phyloP scores from a whole-genome alignment of 1,140 invertebrate species.

The Dufourea novaeangliae region DNA sequence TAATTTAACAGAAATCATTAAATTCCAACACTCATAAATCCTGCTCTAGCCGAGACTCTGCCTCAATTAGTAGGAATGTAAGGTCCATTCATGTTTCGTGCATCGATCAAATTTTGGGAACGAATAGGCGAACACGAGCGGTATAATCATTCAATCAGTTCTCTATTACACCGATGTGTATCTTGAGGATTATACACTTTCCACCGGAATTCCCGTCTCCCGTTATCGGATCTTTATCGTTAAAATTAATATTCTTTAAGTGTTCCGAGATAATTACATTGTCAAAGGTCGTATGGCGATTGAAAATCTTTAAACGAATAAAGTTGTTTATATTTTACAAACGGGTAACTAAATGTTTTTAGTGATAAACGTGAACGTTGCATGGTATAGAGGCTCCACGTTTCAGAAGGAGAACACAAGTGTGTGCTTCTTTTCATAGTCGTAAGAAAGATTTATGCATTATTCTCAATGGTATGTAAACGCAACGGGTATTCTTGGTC shows the following conservation, averaged over 20 bases:
- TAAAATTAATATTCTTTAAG: conserved; percentile 1
- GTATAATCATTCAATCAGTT: not conserved
- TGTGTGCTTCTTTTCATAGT: too few relatives aligned
- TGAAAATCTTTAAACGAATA: not conserved
- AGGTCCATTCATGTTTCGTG: not conserved
- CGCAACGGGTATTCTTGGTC: not conserved
- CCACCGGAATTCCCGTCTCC: not conserved
- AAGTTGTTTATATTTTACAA: too few relatives aligned
- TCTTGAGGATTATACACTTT: not conserved
- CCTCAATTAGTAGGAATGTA: not conserved
- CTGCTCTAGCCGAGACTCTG: too few relatives aligned
- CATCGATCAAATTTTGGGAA: not conserved
- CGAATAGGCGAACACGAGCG: not conserved
- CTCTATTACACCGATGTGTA: not conserved
- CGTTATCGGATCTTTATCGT: conserved; percentile 3
- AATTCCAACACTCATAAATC: too few relatives aligned
- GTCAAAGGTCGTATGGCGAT: not conserved
- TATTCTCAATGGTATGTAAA: too few relatives aligned
- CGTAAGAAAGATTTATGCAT: not conserved
- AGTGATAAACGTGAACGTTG: not conserved
- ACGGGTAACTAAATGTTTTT: not conserved
- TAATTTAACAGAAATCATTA: too few relatives aligned
- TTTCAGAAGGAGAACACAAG: too few relatives aligned
- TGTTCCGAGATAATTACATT: not conserved
- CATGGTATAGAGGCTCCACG: too few relatives aligned